Conservation (phyloP, 2,888 invertebrate species). For the Limnephilus auricula region DNA sequence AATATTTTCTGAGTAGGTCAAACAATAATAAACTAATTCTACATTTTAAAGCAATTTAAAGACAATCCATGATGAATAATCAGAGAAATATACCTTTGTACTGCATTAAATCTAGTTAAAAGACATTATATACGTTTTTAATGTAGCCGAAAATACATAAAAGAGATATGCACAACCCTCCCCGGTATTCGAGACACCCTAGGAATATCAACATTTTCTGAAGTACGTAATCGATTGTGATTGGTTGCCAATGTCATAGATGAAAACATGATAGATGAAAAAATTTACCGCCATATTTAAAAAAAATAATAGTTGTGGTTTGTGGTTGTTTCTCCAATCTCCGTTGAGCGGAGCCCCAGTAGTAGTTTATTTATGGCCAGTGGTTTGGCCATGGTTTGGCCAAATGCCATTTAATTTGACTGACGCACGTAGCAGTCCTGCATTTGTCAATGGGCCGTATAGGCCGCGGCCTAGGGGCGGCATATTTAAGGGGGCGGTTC, state of each 20-base stretch:
- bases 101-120: background rate
- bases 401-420: no score
- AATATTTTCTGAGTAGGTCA: background rate
- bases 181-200: background rate
- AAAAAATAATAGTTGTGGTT: background rate
- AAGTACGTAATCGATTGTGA: constrained; percentile 24
- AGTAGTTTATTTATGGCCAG: no score
- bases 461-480: no score
- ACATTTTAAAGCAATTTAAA: background rate
- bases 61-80: background rate
- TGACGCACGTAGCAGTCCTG: no score
- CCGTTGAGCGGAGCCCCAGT: no score
- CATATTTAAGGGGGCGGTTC: no score
- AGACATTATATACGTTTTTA: background rate
- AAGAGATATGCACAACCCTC: background rate
- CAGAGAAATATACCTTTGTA: background rate
- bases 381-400: no score
- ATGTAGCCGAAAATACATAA: background rate
- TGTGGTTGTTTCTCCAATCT: no score
- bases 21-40: background rate
- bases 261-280: background rate
- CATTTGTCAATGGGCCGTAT: no score
- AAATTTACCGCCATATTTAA: background rate
- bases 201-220: background rate
- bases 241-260: background rate